Percentiles rank a stretch among this genome's conserved stretches.
These are phyloP conservation scores for Antigone vipio DNA, from an alignment of 2,113 vertebrate species.

Conservation along the genomic window DNA sequence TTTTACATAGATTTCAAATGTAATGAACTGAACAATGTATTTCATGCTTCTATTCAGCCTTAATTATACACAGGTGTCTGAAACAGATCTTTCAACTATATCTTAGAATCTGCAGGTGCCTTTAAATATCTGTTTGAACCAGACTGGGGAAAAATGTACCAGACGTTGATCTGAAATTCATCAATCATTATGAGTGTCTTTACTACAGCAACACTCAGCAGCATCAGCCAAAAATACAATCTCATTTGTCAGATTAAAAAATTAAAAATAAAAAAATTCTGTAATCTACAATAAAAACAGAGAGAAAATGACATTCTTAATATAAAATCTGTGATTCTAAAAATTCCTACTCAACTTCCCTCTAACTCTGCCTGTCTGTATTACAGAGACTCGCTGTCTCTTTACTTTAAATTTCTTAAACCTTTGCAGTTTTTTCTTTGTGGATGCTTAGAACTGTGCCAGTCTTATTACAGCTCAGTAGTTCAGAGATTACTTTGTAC, in stretches of 20 bases:
- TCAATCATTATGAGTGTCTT: neutral
- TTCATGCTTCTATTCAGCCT: neutral
- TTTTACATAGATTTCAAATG: neutral
- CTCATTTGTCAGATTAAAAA: neutral
- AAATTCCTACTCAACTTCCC: neutral
- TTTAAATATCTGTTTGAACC: neutral
- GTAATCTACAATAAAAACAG: neutral
- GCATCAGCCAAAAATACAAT: neutral
- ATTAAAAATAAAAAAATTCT: neutral
- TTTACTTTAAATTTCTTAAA: neutral
- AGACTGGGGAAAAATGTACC: neutral
- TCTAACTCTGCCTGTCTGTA: neutral
- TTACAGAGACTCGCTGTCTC: neutral
- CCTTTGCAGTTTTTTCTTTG: neutral
- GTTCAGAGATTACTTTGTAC: neutral
- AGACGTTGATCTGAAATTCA: neutral
- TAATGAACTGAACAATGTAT: neutral
- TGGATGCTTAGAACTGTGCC: neutral
- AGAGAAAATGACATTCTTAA: neutral
- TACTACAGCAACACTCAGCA: neutral
- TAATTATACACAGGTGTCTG: neutral
- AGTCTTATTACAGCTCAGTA: neutral
- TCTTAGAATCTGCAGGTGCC: neutral
- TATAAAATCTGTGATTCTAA: neutral
- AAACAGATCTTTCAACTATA: neutral